Evolutionary conservation across 2,797 vertebrate genomes (phyloP).

Genomic region (Crenichthys baileyi): DNA sequence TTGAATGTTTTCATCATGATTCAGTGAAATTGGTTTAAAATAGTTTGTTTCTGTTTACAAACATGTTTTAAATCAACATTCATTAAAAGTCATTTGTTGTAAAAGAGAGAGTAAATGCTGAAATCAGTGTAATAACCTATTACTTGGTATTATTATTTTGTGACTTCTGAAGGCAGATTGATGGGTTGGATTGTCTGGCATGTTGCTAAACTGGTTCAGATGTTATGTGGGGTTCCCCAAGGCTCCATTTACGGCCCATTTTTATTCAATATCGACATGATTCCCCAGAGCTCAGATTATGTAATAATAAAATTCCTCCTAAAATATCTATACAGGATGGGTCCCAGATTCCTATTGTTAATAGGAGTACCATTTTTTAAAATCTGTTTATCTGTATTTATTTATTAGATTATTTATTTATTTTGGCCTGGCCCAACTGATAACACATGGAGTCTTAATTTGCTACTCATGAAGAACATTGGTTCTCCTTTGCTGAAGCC

Average conservation of each 20-base stretch:
- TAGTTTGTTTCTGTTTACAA: background rate
- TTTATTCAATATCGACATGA: background rate
- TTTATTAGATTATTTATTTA: background rate
- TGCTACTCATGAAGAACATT: background rate
- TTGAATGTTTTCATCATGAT: too few relatives aligned
- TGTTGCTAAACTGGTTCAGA: background rate
- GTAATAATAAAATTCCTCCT: background rate
- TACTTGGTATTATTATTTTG: background rate
- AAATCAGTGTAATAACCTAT: background rate
- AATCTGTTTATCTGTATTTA: background rate
- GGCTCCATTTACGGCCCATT: background rate
- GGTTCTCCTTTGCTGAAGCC: constrained; percentile 6
- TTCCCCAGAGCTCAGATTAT: background rate
- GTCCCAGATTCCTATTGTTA: background rate
- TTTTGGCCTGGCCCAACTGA: background rate
- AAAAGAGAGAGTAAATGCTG: background rate
- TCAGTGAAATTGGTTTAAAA: background rate
- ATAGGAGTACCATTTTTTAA: background rate
- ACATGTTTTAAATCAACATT: background rate
- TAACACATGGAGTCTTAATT: background rate
- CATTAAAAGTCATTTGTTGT: background rate
- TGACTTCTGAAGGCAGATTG: background rate
- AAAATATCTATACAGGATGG: background rate
- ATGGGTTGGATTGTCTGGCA: background rate
- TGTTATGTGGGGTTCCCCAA: background rate